Percentiles rank a stretch among this genome's conserved stretches.
These are phyloP conservation scores for Acyrthosiphon pisum DNA, from an alignment of 1,140 invertebrate genomes.

Conservation along the genomic window DNA sequence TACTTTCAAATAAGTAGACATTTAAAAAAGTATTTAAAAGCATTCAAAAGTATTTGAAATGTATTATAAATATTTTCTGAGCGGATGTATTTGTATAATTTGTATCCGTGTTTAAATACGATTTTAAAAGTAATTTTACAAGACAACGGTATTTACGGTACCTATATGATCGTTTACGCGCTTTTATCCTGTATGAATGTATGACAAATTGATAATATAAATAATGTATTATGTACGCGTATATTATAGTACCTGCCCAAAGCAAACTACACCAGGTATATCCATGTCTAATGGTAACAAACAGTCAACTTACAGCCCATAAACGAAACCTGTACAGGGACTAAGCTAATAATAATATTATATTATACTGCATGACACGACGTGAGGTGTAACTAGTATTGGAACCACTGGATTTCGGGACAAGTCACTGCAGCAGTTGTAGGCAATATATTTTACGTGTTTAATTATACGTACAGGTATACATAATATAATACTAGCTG, in stretches of 20 bases:
- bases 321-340: not conserved
- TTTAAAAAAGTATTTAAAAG: too few species aligned
- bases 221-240: too few species aligned
- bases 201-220: too few species aligned
- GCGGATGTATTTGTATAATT: too few species aligned
- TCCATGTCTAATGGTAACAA: not conserved
- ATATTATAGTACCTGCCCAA: not conserved
- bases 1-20: too few species aligned
- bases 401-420: not conserved
- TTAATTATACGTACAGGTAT: conserved; percentile 17
- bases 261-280: not conserved
- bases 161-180: too few species aligned
- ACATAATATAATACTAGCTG: not conserved
- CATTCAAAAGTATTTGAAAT: too few species aligned
- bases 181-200: too few species aligned
- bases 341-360: not conserved
- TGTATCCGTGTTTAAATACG: too few species aligned
- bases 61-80: too few species aligned
- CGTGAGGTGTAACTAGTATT: not conserved
- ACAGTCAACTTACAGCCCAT: not conserved
- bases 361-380: not conserved
- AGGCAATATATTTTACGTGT: not conserved
- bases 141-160: too few species aligned
- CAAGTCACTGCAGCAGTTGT: not conserved
- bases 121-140: too few species aligned